Percentiles rank a stretch among this genome's conserved stretches.
phyloP scores from a whole-genome alignment of 2,888 invertebrate genomes.

The Apodemia zela region DNA sequence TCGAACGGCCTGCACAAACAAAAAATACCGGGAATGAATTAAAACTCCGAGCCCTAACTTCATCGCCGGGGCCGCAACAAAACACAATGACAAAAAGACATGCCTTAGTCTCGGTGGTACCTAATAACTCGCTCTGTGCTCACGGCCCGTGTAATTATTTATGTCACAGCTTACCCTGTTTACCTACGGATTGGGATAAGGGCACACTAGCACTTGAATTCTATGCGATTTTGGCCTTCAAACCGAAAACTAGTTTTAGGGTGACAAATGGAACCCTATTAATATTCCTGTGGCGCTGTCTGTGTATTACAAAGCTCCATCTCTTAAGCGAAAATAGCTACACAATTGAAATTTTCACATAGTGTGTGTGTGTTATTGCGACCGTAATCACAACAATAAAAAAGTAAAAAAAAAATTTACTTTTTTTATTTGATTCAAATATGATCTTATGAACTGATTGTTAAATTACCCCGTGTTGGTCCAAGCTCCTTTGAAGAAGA shows the following conservation, averaged over 20 bases:
- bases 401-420: too few relatives aligned
- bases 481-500: too few relatives aligned
- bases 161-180: conserved; percentile 41
- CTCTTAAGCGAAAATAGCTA: too few relatives aligned
- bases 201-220: background rate
- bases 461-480: too few relatives aligned
- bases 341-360: too few relatives aligned
- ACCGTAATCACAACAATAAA: too few relatives aligned
- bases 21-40: conserved; percentile 8
- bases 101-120: conserved; percentile 27
- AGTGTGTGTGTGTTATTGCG: too few relatives aligned
- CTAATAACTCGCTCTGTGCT: conserved; percentile 48
- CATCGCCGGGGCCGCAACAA: conserved; percentile 11
- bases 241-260: background rate
- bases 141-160: conserved; percentile 58
- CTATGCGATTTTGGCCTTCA: background rate
- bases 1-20: conserved; percentile 2
- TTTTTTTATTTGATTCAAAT: too few relatives aligned
- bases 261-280: too few relatives aligned
- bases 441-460: too few relatives aligned
- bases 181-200: conserved; percentile 23
- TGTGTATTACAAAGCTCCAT: too few relatives aligned
- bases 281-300: too few relatives aligned
- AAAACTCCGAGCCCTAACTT: conserved; percentile 5
- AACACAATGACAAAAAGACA: conserved; percentile 20